Conservation (phyloP, 2,113 vertebrate genomes). For the Aythya baeri region DNA sequence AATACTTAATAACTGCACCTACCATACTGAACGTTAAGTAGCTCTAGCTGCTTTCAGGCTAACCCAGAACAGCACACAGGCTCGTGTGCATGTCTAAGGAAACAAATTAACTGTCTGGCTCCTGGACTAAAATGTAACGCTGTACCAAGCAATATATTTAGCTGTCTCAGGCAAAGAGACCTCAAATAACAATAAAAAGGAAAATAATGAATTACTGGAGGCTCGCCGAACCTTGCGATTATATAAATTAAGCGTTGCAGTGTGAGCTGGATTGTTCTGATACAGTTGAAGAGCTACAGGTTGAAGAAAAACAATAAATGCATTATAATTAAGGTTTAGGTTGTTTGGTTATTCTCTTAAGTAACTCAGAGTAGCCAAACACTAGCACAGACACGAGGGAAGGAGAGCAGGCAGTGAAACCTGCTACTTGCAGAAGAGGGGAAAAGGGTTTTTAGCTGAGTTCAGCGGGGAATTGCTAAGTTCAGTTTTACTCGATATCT, state of each 20-base stretch:
- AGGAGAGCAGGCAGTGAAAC: not conserved
- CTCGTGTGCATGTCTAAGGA: not conserved
- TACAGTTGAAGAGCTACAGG: not conserved
- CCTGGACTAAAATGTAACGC: not conserved
- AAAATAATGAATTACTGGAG: not conserved
- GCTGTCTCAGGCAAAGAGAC: not conserved
- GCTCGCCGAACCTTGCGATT: not conserved
- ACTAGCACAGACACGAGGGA: not conserved
- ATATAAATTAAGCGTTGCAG: not conserved
- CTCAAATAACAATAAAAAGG: not conserved
- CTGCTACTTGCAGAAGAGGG: not conserved
- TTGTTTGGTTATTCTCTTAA: not conserved
- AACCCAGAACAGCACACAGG: not conserved
- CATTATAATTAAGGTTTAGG: not conserved
- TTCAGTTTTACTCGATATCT: conserved; percentile 1
- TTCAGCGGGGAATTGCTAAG: not conserved
- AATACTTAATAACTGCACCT: not conserved
- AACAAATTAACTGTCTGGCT: conserved; percentile 18
- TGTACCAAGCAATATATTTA: not conserved
- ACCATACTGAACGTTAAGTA: not conserved
- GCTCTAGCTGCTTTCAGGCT: not conserved
- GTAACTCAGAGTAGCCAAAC: not conserved
- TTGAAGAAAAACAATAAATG: not conserved
- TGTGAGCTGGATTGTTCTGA: not conserved
- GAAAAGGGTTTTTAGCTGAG: not conserved